A percentile compares a stretch with the other conserved stretches of the same genome.
These are phyloP conservation scores for Scelioninae gen. 1 DNA, from an alignment of 2,888 invertebrate genomes.

Conservation along the genomic window DNA sequence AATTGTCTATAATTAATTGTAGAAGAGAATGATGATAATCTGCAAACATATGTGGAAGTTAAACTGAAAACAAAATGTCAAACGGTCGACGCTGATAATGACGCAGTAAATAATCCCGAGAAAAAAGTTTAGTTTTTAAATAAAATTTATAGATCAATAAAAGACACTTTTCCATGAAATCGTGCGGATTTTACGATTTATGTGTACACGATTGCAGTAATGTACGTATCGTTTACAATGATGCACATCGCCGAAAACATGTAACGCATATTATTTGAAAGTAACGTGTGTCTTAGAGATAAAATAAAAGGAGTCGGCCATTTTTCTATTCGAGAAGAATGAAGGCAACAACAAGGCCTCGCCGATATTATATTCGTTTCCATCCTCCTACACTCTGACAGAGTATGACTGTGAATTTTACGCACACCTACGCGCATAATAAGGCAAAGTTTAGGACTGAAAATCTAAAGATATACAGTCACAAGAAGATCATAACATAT, in stretches of 20 bases:
- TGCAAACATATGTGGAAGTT: background rate
- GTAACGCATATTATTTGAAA: slow-evolving; percentile 24
- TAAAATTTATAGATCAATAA: slow-evolving; percentile 53
- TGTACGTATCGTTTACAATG: slow-evolving; percentile 12
- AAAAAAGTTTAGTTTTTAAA: slow-evolving; percentile 46
- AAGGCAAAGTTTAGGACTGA: slow-evolving; percentile 27
- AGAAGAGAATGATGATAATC: background rate
- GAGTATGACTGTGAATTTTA: slow-evolving; percentile 8
- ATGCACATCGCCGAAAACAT: slow-evolving; percentile 4
- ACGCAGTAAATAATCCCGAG: slow-evolving; percentile 20
- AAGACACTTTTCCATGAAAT: slow-evolving; percentile 30
- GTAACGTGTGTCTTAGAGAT: background rate
- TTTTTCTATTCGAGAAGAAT: background rate
- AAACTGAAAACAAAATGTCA: slow-evolving; percentile 24
- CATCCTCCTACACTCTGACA: slow-evolving; percentile 29
- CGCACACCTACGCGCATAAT: slow-evolving; percentile 31
- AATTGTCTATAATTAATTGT: background rate
- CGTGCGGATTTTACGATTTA: slow-evolving; percentile 39
- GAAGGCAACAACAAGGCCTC: background rate
- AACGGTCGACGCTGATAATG: slow-evolving; percentile 27
- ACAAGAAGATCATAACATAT: slow-evolving; percentile 78
- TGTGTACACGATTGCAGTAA: slow-evolving; percentile 7
- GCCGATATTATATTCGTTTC: slow-evolving; percentile 13
- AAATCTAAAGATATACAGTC: slow-evolving; percentile 30
- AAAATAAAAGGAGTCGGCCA: background rate